Conservation (phyloP, 2,888 invertebrate species). For the Drosophila sordidula region DNA sequence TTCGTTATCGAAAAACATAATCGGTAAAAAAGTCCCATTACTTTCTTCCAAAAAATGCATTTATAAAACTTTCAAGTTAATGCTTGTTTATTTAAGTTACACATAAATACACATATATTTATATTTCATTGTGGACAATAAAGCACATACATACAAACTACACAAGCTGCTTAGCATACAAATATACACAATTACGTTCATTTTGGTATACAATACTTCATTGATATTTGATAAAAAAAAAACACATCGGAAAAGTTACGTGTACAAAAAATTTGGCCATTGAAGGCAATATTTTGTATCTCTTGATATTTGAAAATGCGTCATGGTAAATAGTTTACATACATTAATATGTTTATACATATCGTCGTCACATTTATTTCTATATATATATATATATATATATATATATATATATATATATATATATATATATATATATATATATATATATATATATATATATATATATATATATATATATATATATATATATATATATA, state of each 20-base stretch:
- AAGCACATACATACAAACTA: conserved; percentile 38
- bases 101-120: conserved; percentile 32
- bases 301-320: conserved; percentile 52
- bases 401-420: conserved; percentile 53
- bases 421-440: conserved; percentile 50
- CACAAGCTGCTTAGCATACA: conserved; percentile 27
- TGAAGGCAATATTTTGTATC: conserved; percentile 31
- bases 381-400: conserved; percentile 47
- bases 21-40: too few relatives aligned
- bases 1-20: too few relatives aligned
- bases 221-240: conserved; percentile 47
- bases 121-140: conserved; percentile 28
- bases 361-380: conserved; percentile 25
- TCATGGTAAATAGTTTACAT: conserved; percentile 37
- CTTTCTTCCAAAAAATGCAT: too few relatives aligned
- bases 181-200: conserved; percentile 20
- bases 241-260: conserved; percentile 46
- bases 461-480: conserved; percentile 52
- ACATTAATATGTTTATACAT: conserved; percentile 31
- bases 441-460: conserved; percentile 50
- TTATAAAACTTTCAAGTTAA: conserved; percentile 3
- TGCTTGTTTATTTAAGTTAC: conserved; percentile 33
- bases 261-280: conserved; percentile 42
- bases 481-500: conserved; percentile 48
- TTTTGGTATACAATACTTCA: conserved; percentile 46